Percentiles rank a stretch among this genome's conserved stretches.
Conservation (phyloP, 2,113 vertebrate species). For the Gorsachius goisagi region DNA sequence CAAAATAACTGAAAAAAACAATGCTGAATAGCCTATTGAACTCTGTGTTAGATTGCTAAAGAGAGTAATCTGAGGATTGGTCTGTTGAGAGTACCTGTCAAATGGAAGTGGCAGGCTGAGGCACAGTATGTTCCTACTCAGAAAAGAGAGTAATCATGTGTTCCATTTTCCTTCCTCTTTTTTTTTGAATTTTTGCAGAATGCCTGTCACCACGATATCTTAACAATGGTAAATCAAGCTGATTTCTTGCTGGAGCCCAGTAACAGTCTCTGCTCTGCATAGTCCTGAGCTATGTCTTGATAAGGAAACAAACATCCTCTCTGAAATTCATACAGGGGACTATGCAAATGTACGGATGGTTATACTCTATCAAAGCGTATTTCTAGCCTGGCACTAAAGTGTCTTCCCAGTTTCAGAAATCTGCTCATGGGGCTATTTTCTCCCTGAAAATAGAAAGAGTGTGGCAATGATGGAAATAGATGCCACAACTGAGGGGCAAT, state of each 20-base stretch:
- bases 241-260: neutral
- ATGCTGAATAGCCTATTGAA: neutral
- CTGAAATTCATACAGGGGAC: neutral
- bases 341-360: neutral
- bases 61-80: neutral
- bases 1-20: neutral
- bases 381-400: neutral
- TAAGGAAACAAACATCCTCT: neutral
- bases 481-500: fast-evolving
- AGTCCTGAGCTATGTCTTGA: neutral
- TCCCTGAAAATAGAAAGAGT: neutral
- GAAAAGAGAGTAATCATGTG: neutral
- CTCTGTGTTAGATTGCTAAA: neutral
- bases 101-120: neutral
- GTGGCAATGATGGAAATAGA: neutral
- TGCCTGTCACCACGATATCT: neutral
- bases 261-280: neutral
- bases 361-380: neutral
- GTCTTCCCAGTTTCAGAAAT: neutral
- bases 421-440: neutral
- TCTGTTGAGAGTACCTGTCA: neutral
- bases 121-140: neutral
- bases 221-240: constrained; percentile 2
- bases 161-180: neutral
- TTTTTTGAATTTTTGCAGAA: neutral